phyloP scores from a whole-genome alignment of 2,797 vertebrate genomes.

The Eulemur coronatus region DNA sequence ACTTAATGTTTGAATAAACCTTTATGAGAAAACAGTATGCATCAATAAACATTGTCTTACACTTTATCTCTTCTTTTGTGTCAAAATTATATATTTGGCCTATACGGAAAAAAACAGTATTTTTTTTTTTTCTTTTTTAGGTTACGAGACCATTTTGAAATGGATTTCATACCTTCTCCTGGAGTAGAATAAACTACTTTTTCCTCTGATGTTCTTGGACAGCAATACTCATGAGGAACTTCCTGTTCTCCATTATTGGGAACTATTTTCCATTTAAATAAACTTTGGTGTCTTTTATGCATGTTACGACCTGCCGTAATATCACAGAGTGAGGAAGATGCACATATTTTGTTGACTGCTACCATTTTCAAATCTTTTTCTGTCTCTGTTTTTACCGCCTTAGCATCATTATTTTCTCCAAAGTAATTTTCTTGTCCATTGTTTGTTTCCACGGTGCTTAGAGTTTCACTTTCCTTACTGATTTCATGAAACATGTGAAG shows the following conservation, averaged over 20 bases:
- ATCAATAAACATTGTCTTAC: background rate
- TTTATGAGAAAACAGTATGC: slow-evolving; percentile 4
- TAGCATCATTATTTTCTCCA: slow-evolving; percentile 56
- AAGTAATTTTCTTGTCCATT: slow-evolving; percentile 35
- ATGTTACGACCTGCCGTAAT: slow-evolving; percentile 44
- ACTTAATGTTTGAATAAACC: background rate
- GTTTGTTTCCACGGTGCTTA: slow-evolving; percentile 75
- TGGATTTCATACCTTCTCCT: slow-evolving; percentile 77
- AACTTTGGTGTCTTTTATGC: slow-evolving; percentile 62
- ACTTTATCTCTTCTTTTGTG: background rate
- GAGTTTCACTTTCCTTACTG: slow-evolving; percentile 81
- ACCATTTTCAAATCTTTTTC: slow-evolving; percentile 64
- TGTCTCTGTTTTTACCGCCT: slow-evolving; percentile 30
- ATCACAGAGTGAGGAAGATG: slow-evolving; percentile 62
- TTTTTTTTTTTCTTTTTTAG: slow-evolving; percentile 12
- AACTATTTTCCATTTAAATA: slow-evolving; percentile 70
- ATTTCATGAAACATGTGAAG: slow-evolving; percentile 89
- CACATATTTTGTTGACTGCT: slow-evolving; percentile 43
- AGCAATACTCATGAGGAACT: slow-evolving; percentile 70
- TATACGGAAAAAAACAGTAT: background rate
- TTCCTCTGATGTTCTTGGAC: slow-evolving; percentile 67
- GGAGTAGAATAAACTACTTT: slow-evolving; percentile 67
- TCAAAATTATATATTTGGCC: slow-evolving; percentile 19
- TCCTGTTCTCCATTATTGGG: slow-evolving; percentile 82
- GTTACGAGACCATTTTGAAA: slow-evolving; percentile 42